Conservation (phyloP, 1,140 invertebrate species). For the Lepidostoma basale region DNA sequence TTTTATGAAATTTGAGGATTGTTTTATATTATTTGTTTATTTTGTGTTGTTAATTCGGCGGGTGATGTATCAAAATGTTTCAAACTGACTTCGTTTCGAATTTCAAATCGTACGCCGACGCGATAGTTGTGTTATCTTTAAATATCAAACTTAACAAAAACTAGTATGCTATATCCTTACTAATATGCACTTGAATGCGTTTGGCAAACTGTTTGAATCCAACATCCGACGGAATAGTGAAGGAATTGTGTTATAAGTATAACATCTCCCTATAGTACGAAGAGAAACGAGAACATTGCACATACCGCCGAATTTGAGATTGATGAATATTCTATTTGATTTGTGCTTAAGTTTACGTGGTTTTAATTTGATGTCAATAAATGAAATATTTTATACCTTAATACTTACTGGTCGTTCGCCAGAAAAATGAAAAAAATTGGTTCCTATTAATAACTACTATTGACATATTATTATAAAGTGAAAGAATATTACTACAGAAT, state of each 20-base stretch:
- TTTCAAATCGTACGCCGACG: too few species aligned
- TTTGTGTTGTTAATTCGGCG: not conserved
- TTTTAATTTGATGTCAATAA: conserved; percentile 43
- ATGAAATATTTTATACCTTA: conserved; percentile 45
- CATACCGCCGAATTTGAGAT: too few species aligned
- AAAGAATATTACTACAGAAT: conserved; percentile 48
- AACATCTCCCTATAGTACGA: too few species aligned
- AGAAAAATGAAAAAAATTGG: conserved; percentile 56
- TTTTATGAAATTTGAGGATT: conserved; percentile 20
- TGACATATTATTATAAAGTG: conserved; percentile 56
- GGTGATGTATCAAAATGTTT: not conserved
- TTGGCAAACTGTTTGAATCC: too few species aligned
- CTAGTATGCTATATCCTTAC: too few species aligned
- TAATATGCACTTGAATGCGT: too few species aligned
- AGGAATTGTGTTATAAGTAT: too few species aligned
- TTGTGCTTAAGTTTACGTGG: conserved; percentile 34
- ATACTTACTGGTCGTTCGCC: conserved; percentile 47
- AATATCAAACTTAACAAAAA: too few species aligned
- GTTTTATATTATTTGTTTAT: not conserved
- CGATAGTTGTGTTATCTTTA: too few species aligned
- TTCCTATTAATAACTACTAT: conserved; percentile 59
- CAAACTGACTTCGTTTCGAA: too few species aligned
- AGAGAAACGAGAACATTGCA: too few species aligned
- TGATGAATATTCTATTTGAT: conserved; percentile 11
- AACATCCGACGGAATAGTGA: too few species aligned